Conservation (phyloP, 2,113 vertebrate genomes). For the Oceanites oceanicus region DNA sequence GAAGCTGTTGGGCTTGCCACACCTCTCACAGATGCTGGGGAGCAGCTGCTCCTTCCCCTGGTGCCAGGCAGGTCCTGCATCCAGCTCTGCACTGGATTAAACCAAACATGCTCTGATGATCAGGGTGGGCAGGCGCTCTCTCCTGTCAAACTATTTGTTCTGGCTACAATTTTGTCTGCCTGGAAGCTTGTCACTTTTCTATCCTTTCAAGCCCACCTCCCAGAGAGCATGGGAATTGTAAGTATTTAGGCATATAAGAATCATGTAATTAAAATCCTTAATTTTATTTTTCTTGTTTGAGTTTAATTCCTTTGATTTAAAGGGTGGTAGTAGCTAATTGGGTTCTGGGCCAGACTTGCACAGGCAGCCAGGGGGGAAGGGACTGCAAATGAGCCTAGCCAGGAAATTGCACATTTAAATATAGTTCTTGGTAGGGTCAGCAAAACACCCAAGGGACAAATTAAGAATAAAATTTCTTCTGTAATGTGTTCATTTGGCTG, state of each 20-base stretch:
- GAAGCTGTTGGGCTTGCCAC: background rate
- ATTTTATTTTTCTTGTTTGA: constrained; percentile 33
- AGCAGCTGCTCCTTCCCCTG: background rate
- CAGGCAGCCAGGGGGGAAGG: background rate
- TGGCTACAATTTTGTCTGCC: background rate
- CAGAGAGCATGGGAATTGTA: background rate
- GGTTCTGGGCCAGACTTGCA: constrained; percentile 13
- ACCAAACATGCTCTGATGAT: background rate
- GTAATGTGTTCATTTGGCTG: constrained; percentile 41
- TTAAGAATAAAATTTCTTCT: constrained; percentile 8
- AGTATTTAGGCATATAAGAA: background rate
- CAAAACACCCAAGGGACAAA: constrained; percentile 30
- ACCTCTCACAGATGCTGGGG: background rate
- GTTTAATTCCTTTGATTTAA: constrained; percentile 29
- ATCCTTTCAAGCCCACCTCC: background rate
- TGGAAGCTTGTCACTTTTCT: background rate
- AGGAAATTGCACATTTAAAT: constrained; percentile 63
- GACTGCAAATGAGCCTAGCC: constrained; percentile 31
- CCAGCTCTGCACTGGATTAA: background rate
- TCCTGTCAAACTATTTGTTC: background rate
- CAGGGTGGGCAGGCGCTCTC: background rate
- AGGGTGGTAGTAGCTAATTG: constrained; percentile 39
- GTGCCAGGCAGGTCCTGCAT: background rate
- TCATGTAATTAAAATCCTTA: constrained; percentile 22
- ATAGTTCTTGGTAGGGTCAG: constrained; percentile 48